Conservation (phyloP, 2,797 vertebrate species). For the Euthynnus affinis region DNA sequence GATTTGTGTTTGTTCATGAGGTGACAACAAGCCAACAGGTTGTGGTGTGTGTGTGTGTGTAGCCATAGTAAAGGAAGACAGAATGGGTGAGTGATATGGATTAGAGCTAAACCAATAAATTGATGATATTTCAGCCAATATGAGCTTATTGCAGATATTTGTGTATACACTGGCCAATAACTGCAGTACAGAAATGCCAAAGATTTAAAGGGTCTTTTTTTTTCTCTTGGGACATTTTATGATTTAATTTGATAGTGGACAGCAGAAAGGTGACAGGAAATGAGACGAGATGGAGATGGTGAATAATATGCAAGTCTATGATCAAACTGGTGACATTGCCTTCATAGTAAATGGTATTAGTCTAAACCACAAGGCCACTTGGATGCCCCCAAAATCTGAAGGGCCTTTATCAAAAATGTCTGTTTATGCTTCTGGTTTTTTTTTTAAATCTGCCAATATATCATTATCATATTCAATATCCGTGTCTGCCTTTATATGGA, state of each 20-base stretch:
- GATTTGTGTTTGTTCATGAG: slow-evolving; percentile 31
- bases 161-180: background rate
- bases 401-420: background rate
- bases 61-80: slow-evolving; percentile 5
- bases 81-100: background rate
- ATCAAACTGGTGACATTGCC: background rate
- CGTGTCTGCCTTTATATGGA: background rate
- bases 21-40: slow-evolving; percentile 5
- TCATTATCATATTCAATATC: too few species aligned
- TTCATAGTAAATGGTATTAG: background rate
- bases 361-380: background rate
- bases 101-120: slow-evolving; percentile 12
- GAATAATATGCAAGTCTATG: background rate
- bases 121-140: background rate
- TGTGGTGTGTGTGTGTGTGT: background rate
- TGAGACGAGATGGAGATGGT: background rate
- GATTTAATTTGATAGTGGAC: background rate
- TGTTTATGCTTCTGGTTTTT: too few species aligned
- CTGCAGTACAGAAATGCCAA: background rate
- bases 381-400: background rate
- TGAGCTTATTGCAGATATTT: slow-evolving; percentile 2
- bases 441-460: background rate
- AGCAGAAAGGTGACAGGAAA: background rate
- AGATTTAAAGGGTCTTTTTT: background rate
- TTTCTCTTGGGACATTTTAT: background rate